These are phyloP conservation scores for Acanthopagrus latus DNA, from an alignment of 2,797 vertebrate genomes.

Conservation along the genomic window DNA sequence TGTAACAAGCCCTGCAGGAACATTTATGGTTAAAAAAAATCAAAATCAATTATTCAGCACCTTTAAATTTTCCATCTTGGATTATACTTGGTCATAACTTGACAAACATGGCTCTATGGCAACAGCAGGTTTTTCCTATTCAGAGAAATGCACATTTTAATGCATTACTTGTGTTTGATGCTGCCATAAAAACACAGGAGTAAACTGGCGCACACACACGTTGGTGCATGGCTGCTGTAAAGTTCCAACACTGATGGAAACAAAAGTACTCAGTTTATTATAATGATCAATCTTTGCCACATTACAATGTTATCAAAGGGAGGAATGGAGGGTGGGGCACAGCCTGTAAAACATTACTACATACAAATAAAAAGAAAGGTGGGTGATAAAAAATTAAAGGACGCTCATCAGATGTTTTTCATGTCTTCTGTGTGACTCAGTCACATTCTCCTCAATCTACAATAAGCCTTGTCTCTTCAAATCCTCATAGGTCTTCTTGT, in stretches of 20 bases:
- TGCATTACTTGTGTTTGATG: slow-evolving; percentile 14
- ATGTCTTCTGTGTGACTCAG: background rate
- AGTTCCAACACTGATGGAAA: background rate
- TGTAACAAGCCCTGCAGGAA: background rate
- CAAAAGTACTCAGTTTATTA: slow-evolving; percentile 72
- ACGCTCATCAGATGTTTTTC: background rate
- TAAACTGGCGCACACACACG: background rate
- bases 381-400: slow-evolving; percentile 39
- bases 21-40: background rate
- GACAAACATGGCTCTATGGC: background rate
- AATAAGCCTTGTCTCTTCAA: slow-evolving; percentile 97
- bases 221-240: background rate
- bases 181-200: slow-evolving; percentile 2
- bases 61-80: background rate
- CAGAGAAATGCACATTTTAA: background rate
- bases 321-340: slow-evolving; percentile 5
- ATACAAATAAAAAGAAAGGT: slow-evolving; percentile 62
- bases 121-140: background rate
- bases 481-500: slow-evolving; percentile 99
- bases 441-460: slow-evolving; percentile 67
- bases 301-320: slow-evolving; percentile 62
- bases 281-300: slow-evolving; percentile 44
- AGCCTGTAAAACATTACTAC: slow-evolving; percentile 58
- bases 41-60: slow-evolving; percentile 7
- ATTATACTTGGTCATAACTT: background rate